Evolutionary conservation across 2,113 vertebrate species (phyloP), one percentile per base, ranked within the genome.

Genomic region (Stomatorhinus ivindoensis): DNA sequence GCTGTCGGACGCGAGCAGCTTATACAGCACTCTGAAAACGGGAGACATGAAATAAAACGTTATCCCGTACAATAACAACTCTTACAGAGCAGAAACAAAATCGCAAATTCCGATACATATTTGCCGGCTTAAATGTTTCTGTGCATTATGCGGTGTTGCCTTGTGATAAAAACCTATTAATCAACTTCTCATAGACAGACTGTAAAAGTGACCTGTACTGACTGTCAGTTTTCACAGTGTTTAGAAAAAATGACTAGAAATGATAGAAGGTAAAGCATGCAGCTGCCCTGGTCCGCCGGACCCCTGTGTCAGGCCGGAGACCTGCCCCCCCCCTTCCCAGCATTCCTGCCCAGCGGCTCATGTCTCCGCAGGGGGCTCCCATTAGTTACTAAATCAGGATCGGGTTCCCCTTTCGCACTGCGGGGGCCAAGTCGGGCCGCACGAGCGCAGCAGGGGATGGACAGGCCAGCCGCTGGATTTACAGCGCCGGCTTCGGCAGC

Each of bases 1-100:
- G 90, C 95, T 97, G 92, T 97, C 97, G 8, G 98, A 99, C 13
- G 97, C 98, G 93, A 99, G 92, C 89, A 99, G 96, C 92, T 99
- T 99, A 92, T 97, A 99, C 92, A 99, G 95, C 83, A 99, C 97
- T 88, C 98, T 99, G 93, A 84, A 47, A 89, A 46, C 92, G 65
- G 91, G 94, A 94, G 91, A 92, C 31, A 17, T 83, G 27, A 88
- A 21, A 83, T 35, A 46, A 73, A 5, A 61, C 10, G 58, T 6
- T 1, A 69, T 69, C 61, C 9, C 27, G 11, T 31, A 13, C 61
- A 69, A 69, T 11, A 69, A 55, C 8, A 17, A 0, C 27, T 73
- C 24, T 31, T 73, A 73, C 8, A 31, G 65, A 35, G 19, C 11
- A 19, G 13, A 39, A 39, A 39, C 11, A 76, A 5, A 76, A 39